Percentiles rank a stretch among this genome's conserved stretches.
phyloP scores from a whole-genome alignment of 2,113 vertebrate genomes.

The Dermatemys mawii region DNA sequence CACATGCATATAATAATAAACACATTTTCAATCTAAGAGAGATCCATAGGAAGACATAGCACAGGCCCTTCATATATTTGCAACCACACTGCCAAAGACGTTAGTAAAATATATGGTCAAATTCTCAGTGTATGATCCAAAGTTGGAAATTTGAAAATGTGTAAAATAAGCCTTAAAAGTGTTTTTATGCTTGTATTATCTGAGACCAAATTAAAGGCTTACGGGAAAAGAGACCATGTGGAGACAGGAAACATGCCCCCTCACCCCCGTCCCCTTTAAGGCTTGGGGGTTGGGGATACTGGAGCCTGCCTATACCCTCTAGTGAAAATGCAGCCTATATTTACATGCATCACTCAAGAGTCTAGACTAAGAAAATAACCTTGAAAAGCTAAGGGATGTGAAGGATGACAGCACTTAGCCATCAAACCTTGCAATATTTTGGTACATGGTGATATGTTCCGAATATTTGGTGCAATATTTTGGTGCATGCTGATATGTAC shows the following conservation, averaged over 20 bases:
- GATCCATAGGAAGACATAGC: neutral
- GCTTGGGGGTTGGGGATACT: rapidly evolving
- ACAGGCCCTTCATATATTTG: neutral
- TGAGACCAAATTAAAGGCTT: neutral
- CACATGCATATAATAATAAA: neutral
- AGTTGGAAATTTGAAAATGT: neutral
- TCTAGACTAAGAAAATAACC: neutral
- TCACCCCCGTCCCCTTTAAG: no score
- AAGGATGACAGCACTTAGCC: neutral
- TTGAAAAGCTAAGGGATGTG: rapidly evolving
- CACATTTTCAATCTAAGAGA: neutral
- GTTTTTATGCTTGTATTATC: neutral
- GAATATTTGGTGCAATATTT: rapidly evolving
- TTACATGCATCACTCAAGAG: rapidly evolving
- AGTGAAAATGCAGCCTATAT: neutral
- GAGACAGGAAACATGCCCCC: neutral
- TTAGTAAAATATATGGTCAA: neutral
- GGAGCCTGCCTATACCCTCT: neutral
- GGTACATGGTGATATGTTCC: neutral
- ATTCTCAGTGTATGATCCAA: neutral
- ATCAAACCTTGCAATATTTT: neutral
- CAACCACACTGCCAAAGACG: neutral
- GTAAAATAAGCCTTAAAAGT: neutral
- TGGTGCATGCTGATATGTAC: neutral
- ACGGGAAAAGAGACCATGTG: neutral